Evolutionary conservation across 2,888 invertebrate genomes (phyloP).

Genomic region (Elysia crispata): DNA sequence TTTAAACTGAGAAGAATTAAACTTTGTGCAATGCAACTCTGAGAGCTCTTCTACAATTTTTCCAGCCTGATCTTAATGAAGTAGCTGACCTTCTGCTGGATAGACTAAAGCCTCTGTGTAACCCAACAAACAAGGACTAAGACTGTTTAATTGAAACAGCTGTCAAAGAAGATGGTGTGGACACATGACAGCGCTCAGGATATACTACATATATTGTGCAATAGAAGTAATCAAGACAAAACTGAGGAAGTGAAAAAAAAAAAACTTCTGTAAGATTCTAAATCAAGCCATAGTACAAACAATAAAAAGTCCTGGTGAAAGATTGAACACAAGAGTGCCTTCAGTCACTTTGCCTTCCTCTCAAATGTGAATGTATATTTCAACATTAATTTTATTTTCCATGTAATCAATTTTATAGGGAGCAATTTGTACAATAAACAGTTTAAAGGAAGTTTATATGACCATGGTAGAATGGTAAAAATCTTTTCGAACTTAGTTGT

Average conservation of each 20-base stretch:
- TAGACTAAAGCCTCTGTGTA: constrained; percentile 56
- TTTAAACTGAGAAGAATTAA: too few relatives aligned
- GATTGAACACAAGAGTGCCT: too few relatives aligned
- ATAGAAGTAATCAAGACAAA: not conserved
- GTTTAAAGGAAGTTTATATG: too few relatives aligned
- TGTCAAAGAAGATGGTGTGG: not conserved
- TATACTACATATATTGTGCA: not conserved
- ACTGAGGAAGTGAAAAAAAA: not conserved
- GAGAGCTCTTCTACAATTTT: constrained; percentile 32
- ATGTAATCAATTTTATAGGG: too few relatives aligned
- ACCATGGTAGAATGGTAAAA: too few relatives aligned
- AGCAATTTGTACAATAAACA: too few relatives aligned
- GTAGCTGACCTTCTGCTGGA: constrained; percentile 64
- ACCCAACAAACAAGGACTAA: not conserved
- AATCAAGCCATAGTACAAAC: too few relatives aligned
- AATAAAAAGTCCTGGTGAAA: too few relatives aligned
- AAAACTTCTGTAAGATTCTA: not conserved
- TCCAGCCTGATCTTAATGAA: constrained; percentile 68
- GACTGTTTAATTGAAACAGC: not conserved
- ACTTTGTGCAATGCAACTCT: not conserved
- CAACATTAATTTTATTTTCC: too few relatives aligned
- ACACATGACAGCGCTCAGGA: not conserved
- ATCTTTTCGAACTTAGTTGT: too few relatives aligned
- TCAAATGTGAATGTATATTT: too few relatives aligned
- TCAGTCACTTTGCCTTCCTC: too few relatives aligned